Percentiles rank a stretch among this genome's conserved stretches.
phyloP scores from a whole-genome alignment of 1,140 invertebrate genomes.

The Stegodyphus mimosarum region DNA sequence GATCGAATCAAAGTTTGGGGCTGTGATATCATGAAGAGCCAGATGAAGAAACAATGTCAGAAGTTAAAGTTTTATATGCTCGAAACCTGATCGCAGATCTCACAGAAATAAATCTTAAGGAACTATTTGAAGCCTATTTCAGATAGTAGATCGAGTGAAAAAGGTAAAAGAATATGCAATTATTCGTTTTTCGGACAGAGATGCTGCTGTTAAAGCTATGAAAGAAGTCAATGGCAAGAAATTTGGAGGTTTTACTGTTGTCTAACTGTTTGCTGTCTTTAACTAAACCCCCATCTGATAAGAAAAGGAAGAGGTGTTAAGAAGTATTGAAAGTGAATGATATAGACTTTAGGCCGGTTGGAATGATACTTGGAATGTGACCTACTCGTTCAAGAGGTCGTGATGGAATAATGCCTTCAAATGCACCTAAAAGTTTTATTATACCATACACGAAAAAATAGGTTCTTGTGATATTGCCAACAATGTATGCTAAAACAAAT shows the following conservation, averaged over 20 bases:
- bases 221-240: slow-evolving; percentile 88
- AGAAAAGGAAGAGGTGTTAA: slow-evolving; percentile 66
- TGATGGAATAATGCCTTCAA: slow-evolving; percentile 18
- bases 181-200: slow-evolving; percentile 98
- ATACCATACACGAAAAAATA: too few species aligned
- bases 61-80: slow-evolving; percentile 98
- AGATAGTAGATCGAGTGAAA: slow-evolving; percentile 96
- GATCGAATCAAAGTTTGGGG: too few species aligned
- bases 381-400: slow-evolving; percentile 62
- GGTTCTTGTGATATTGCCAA: too few species aligned
- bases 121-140: slow-evolving; percentile 91
- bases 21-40: too few species aligned
- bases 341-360: slow-evolving; percentile 76
- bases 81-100: slow-evolving; percentile 90
- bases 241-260: slow-evolving; percentile 65
- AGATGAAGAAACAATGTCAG: too few species aligned
- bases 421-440: slow-evolving; percentile 39
- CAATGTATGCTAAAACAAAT: too few species aligned
- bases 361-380: slow-evolving; percentile 75
- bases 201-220: slow-evolving; percentile 96
- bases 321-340: slow-evolving; percentile 75
- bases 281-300: slow-evolving; percentile 73
- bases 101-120: slow-evolving; percentile 94
- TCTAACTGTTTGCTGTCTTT: slow-evolving; percentile 73
- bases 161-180: slow-evolving; percentile 99